phyloP scores from a whole-genome alignment of 2,888 invertebrate genomes.

The Mythimna pallens region DNA sequence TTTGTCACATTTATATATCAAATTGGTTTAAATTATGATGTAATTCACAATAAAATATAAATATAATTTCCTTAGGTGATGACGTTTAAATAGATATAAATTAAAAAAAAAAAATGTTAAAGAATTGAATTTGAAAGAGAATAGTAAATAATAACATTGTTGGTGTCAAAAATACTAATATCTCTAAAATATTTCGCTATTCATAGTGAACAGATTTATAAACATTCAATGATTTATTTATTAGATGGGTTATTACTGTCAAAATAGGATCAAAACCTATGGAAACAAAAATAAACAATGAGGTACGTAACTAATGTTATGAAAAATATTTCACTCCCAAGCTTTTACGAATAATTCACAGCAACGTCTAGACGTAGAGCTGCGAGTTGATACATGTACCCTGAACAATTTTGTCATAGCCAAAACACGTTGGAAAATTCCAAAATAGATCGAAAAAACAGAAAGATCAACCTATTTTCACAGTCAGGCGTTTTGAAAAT shows the following conservation, averaged over 20 bases:
- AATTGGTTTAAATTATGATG: no score
- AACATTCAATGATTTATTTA: background rate
- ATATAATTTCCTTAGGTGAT: background rate
- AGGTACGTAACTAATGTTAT: background rate
- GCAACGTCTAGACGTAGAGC: no score
- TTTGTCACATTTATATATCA: no score
- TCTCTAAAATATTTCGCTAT: no score
- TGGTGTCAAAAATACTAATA: no score
- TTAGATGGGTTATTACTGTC: background rate
- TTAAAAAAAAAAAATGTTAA: background rate
- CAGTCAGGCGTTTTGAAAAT: slow-evolving; percentile 38
- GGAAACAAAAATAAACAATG: slow-evolving; percentile 32
- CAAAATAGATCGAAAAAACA: slow-evolving; percentile 41
- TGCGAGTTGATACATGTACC: background rate
- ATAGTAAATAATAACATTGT: background rate
- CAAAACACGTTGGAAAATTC: slow-evolving; percentile 44
- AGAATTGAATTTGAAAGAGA: background rate
- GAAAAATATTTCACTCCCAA: slow-evolving; percentile 1
- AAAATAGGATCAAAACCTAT: background rate
- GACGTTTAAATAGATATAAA: background rate
- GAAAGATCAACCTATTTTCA: slow-evolving; percentile 58
- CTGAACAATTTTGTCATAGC: slow-evolving; percentile 19
- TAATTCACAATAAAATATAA: background rate
- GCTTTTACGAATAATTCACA: background rate
- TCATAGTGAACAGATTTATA: no score